A percentile compares a stretch with the other conserved stretches of the same genome.
Conservation (phyloP, 2,797 vertebrate species). For the Catamblyrhynchus diadema region DNA sequence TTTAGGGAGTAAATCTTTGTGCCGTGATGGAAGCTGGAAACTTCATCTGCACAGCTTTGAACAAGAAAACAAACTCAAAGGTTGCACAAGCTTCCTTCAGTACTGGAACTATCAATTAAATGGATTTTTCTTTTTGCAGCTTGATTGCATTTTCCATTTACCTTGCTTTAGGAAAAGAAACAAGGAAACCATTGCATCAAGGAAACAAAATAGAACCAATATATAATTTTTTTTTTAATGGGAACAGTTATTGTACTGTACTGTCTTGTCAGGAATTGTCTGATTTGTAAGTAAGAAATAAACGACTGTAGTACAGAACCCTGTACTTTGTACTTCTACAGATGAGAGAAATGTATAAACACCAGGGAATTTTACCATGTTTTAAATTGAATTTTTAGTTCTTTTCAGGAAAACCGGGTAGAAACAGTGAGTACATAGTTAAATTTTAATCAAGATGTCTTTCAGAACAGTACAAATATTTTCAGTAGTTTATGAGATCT, state of each 20-base stretch:
- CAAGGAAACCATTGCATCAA: not conserved
- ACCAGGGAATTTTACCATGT: not conserved
- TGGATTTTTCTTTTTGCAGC: not conserved
- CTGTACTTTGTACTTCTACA: not conserved
- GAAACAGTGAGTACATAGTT: constrained; percentile 21
- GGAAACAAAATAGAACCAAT: not conserved
- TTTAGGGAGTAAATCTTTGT: constrained; percentile 88
- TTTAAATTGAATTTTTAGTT: not conserved
- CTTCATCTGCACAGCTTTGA: constrained; percentile 88
- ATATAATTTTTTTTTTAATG: not conserved
- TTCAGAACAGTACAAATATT: constrained; percentile 37
- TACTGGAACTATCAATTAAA: constrained; percentile 45
- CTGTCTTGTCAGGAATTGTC: not conserved
- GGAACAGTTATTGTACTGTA: not conserved
- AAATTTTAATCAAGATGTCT: constrained; percentile 49
- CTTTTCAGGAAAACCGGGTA: not conserved
- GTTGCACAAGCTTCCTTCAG: constrained; percentile 83
- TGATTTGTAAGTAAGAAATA: not conserved
- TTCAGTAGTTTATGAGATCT: constrained; percentile 58
- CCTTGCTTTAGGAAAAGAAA: not conserved
- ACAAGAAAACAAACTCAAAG: constrained; percentile 89
- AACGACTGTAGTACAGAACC: not conserved
- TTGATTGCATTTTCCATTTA: not conserved
- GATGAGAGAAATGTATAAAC: not conserved
- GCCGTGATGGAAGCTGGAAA: constrained; percentile 87